Conservation (phyloP, 1,140 invertebrate genomes). For the Maconellicoccus hirsutus region DNA sequence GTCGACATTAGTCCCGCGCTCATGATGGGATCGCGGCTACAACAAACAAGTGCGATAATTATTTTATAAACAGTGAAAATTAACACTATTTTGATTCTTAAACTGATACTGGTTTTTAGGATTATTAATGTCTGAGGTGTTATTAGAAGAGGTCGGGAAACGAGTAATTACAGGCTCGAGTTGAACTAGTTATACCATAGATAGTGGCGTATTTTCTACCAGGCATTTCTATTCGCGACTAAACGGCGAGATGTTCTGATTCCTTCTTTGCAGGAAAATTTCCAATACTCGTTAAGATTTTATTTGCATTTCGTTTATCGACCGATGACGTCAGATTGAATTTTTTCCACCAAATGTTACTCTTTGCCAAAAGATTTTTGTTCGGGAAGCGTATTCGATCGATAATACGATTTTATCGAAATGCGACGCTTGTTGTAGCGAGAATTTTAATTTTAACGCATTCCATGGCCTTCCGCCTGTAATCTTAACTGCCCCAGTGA, state of each 20-base stretch:
- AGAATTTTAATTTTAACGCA: not conserved
- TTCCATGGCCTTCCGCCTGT: not conserved
- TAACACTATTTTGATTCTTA: not conserved
- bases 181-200: not conserved
- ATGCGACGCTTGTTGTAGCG: no score
- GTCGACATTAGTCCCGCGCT: not conserved
- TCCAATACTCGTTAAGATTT: no score
- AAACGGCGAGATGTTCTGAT: not conserved
- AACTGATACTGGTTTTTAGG: not conserved
- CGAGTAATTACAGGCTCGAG: not conserved
- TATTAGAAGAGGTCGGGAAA: not conserved
- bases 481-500: not conserved
- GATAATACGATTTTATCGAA: no score
- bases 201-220: no score
- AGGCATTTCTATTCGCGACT: not conserved
- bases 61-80: constrained; percentile 6
- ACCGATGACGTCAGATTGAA: no score
- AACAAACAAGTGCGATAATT: constrained; percentile 3
- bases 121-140: not conserved
- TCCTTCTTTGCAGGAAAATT: not conserved
- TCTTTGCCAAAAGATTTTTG: no score
- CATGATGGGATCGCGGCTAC: not conserved
- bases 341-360: no score
- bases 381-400: no score
- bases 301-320: no score